Base-by-base conservation (phyloP, 2,113 vertebrate genomes). In the Cnemophilus loriae region DNA sequence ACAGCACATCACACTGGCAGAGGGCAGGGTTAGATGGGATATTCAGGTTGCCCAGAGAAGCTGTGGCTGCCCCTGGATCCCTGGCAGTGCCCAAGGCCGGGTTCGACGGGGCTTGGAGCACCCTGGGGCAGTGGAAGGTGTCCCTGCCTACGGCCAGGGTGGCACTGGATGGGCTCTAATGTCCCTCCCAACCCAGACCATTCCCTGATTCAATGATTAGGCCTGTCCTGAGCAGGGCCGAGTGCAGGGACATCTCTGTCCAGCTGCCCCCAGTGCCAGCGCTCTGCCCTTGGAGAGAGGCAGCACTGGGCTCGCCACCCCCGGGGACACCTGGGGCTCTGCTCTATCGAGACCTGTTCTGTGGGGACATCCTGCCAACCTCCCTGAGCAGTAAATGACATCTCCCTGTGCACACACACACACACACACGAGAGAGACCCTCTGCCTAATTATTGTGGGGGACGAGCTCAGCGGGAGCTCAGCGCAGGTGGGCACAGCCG, bases 361-460 rank as follows among this genome's bases (percentile, higher is more conserved):
- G 47, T 63, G 67, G 52, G 47, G 33, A 49, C 84, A 18, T 12
- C 27, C 7, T 32, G 28, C 28, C 33, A 32, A 1, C 20, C 8
- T 26, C 39, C 27, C 44, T 7, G 52, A n/a, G 77, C 64, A 8
- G 30, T 28, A 10, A 26, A 11, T 6, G 27, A 13, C 33, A 35
- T 3, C 15, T 33, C 37, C 56, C 39, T 1, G 4, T 4, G n/a
- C 39, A 41, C 39, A 41, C 39, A n/a, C 46, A 47, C 70, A 5
- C 39, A 27, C 33, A 2, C 11, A 9, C 28, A 4, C 3, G 1
- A 32, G 9, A 33, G 49, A 27, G 9, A 26, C 16, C 61, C 39
- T 37, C 63, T 47, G n/a, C 22, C 42, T 21, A 5, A 0, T 20
- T 32, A 1, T 9, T 20, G 2, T 6, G 63, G 14, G 39, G 49